Percentiles rank a stretch among this genome's conserved stretches.
Conservation (phyloP, 2,888 invertebrate species). For the Mechanitis messenoides region DNA sequence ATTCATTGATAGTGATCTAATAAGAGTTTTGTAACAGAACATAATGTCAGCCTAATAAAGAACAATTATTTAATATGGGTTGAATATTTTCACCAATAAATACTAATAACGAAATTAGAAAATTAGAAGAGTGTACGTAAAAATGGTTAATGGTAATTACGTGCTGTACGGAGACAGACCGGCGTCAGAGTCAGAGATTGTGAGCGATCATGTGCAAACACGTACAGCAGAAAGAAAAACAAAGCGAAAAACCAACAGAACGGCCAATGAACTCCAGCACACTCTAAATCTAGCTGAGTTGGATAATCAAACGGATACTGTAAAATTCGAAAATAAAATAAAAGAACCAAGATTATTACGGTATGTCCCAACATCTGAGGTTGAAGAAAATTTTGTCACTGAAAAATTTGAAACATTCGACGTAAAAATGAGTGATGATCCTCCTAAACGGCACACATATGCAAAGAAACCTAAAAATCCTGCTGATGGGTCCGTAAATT, state of each 20-base stretch:
- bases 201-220: constrained; percentile 63
- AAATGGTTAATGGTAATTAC: constrained; percentile 74
- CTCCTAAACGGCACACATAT: constrained; percentile 57
- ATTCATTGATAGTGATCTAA: constrained; percentile 7
- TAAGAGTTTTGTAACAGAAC: constrained; percentile 1
- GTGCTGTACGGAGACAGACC: constrained; percentile 66
- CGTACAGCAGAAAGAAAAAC: constrained; percentile 56
- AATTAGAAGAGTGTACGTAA: constrained; percentile 26
- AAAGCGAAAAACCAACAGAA: constrained; percentile 54
- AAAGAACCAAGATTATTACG: constrained; percentile 64
- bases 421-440: constrained; percentile 55
- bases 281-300: constrained; percentile 56
- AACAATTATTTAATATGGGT: constrained; percentile 6
- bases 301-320: constrained; percentile 67
- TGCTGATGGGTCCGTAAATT: constrained; percentile 64
- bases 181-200: constrained; percentile 63
- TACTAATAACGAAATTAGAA: not conserved
- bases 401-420: constrained; percentile 69
- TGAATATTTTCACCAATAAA: constrained; percentile 4
- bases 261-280: constrained; percentile 58
- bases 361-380: constrained; percentile 63
- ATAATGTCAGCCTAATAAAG: not conserved
- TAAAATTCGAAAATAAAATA: constrained; percentile 65
- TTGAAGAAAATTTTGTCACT: constrained; percentile 59
- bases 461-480: constrained; percentile 67